These are phyloP conservation scores for Glaucopsyche alexis DNA, from an alignment of 2,888 invertebrate species.

Conservation along the genomic window DNA sequence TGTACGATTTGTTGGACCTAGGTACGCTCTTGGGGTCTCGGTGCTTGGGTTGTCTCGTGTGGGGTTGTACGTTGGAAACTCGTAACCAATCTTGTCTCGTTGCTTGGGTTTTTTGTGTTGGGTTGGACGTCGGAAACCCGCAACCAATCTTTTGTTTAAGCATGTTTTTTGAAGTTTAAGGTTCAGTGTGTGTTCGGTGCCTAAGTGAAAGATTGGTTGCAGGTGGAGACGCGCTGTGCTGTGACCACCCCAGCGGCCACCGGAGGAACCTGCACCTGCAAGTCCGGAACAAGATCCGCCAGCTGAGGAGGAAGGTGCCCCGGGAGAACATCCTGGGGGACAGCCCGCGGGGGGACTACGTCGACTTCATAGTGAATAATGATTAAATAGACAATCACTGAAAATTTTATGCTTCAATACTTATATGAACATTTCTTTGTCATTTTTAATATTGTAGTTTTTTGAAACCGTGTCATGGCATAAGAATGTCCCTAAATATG, in stretches of 20 bases:
- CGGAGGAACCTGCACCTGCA: constrained; percentile 59
- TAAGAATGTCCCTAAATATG: no score
- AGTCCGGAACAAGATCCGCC: constrained; percentile 56
- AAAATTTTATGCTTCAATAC: not conserved
- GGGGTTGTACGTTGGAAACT: constrained; percentile 20
- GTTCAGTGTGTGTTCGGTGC: constrained; percentile 31
- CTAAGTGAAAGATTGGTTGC: constrained; percentile 64
- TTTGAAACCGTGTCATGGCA: no score
- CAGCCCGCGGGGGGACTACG: constrained; percentile 60
- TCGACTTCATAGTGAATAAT: constrained; percentile 70
- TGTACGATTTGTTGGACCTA: constrained; percentile 54
- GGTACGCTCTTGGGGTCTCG: constrained; percentile 47
- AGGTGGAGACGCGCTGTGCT: constrained; percentile 67
- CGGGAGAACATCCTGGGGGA: constrained; percentile 62
- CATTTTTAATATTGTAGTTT: no score
- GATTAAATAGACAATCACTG: no score
- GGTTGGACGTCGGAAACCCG: constrained; percentile 29
- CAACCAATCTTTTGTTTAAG: constrained; percentile 36
- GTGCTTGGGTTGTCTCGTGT: not conserved
- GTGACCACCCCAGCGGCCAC: constrained; percentile 59
- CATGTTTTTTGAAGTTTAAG: constrained; percentile 2
- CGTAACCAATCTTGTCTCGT: constrained; percentile 28
- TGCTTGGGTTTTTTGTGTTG: not conserved
- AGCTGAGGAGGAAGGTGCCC: constrained; percentile 54
- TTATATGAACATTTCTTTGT: not conserved